Evolutionary conservation across 2,888 invertebrate species (phyloP).

Genomic region (Stenolophus ochropezus): DNA sequence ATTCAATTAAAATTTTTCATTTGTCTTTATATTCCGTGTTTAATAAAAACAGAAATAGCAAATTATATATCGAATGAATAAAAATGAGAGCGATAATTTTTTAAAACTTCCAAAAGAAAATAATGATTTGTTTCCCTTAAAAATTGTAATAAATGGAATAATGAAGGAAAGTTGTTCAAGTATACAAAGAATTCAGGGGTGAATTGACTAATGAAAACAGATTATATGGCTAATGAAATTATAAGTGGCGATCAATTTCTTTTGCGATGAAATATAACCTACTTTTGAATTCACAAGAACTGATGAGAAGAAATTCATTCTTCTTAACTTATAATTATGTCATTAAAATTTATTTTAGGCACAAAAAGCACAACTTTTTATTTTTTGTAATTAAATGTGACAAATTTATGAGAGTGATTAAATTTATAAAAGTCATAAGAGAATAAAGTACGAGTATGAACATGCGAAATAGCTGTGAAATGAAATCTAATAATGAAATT

Average conservation of each 20-base stretch:
- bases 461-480: conserved; percentile 33
- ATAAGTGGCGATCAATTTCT: conserved; percentile 35
- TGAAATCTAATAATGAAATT: not conserved
- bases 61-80: not conserved
- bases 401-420: not conserved
- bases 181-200: not conserved
- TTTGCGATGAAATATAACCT: conserved; percentile 2
- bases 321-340: not conserved
- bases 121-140: not conserved
- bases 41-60: not conserved
- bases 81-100: not conserved
- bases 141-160: not conserved
- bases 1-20: not conserved
- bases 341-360: not conserved
- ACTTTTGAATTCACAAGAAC: conserved; percentile 14
- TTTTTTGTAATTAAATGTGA: not conserved
- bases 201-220: conserved; percentile 20
- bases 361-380: not conserved
- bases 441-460: not conserved
- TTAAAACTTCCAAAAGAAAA: not conserved
- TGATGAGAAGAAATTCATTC: conserved; percentile 17
- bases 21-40: not conserved
- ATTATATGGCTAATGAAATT: conserved; percentile 31
- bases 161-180: not conserved
- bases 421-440: conserved; percentile 10